These are phyloP conservation scores for Horisme vitalbata DNA, from an alignment of 2,888 invertebrate species.

Conservation along the genomic window DNA sequence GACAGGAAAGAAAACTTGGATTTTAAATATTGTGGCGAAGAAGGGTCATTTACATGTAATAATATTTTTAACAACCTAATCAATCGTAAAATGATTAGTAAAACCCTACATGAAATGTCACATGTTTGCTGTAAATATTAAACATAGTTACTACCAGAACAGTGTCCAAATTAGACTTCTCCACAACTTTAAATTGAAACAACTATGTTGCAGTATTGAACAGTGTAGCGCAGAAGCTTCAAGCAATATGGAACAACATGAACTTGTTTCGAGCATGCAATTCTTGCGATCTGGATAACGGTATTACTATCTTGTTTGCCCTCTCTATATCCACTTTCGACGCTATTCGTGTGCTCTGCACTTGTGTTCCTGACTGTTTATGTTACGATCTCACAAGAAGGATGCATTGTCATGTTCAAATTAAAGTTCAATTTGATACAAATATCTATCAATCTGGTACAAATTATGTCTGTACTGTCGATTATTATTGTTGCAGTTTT, in stretches of 20 bases:
- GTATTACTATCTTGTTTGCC: slow-evolving; percentile 35
- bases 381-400: slow-evolving; percentile 26
- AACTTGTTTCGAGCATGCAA: slow-evolving; percentile 24
- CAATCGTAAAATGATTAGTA: too few relatives aligned
- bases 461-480: neutral
- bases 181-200: neutral
- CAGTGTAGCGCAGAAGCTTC: slow-evolving; percentile 7
- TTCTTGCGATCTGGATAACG: slow-evolving; percentile 34
- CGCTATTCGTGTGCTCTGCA: slow-evolving; percentile 35
- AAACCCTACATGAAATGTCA: too few relatives aligned
- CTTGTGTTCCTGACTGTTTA: slow-evolving; percentile 30
- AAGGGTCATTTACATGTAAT: too few relatives aligned
- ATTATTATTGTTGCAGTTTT: neutral
- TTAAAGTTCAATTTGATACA: slow-evolving; percentile 8
- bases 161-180: too few relatives aligned
- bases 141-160: too few relatives aligned
- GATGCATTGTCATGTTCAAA: slow-evolving; percentile 21
- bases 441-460: slow-evolving; percentile 1
- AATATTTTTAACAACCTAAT: too few relatives aligned
- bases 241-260: slow-evolving; percentile 15
- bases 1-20: too few relatives aligned
- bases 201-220: slow-evolving; percentile 1
- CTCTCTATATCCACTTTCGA: slow-evolving; percentile 34
- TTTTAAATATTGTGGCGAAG: too few relatives aligned
- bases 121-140: too few relatives aligned